Evolutionary conservation across 2,888 invertebrate genomes (phyloP), one percentile per base, ranked within the genome.

Genomic region (Chalcis sispes): DNA sequence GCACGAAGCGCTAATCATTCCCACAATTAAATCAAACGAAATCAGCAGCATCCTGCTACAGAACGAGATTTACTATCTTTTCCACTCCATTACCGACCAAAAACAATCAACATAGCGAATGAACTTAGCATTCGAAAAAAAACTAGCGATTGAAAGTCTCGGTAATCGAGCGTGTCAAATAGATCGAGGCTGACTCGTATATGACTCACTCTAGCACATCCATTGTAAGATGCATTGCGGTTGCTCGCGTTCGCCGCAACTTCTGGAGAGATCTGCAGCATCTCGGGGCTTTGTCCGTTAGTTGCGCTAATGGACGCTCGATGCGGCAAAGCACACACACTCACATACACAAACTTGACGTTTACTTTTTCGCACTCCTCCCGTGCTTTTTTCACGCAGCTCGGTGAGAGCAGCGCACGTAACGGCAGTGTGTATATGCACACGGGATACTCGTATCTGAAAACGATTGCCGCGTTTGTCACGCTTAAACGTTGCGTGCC

Each of bases 101-200:
- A n/a, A n/a, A n/a, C n/a, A n/a, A n/a, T n/a, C n/a, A n/a, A n/a
- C n/a, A n/a, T n/a, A n/a, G n/a, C n/a, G n/a, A n/a, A n/a, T n/a
- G n/a, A n/a, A n/a, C n/a, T n/a, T n/a, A n/a, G n/a, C n/a, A n/a
- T n/a, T n/a, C n/a, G n/a, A n/a, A n/a, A n/a, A n/a, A n/a, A n/a
- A 46, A 42, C 46, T 8, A 25, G 27, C 8, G 1, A 5, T 10
- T 50, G 13, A 27, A 32, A 64, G 50, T 64, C 32, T 29, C 20
- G 5, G 32, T 50, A 64, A 64, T 64, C 50, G 64, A 64, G 50
- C 32, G 64, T n/a, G 64, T 64, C 50, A 32, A 64, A 32, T 64
- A n/a, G 20, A 29, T 13, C 29, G 36, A 10, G 20, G 48, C 15
- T 32, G 36, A 10, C 36, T 32, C 15, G 48, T 29, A 64, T 64